phyloP scores from a whole-genome alignment of 2,888 invertebrate genomes.

The Pelosia muscerda region DNA sequence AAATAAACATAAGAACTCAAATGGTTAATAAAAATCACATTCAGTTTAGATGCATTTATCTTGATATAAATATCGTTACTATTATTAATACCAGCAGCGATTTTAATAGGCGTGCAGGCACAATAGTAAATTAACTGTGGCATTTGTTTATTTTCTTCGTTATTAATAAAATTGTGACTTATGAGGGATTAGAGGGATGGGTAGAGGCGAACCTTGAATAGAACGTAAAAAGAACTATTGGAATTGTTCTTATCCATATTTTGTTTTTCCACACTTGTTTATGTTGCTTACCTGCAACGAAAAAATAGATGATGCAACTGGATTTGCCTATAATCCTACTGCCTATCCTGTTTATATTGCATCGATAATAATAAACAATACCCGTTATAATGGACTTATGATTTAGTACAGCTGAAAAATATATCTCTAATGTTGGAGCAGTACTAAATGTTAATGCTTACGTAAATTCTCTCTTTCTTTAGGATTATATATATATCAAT shows the following conservation, averaged over 20 bases:
- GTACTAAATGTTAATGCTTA: neutral
- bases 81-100: conserved; percentile 26
- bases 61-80: conserved; percentile 33
- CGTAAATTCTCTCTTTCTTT: neutral
- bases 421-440: neutral
- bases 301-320: conserved; percentile 1
- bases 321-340: neutral
- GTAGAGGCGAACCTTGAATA: conserved; percentile 63
- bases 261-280: conserved; percentile 24
- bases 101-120: conserved; percentile 44
- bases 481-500: neutral
- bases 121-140: conserved; percentile 61
- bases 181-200: conserved; percentile 61
- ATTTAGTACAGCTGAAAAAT: neutral
- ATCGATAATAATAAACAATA: neutral
- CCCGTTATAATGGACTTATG: neutral
- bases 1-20: conserved; percentile 36
- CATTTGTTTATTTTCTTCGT: conserved; percentile 73
- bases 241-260: conserved; percentile 21
- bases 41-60: conserved; percentile 39
- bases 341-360: neutral
- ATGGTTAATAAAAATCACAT: conserved; percentile 31
- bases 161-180: conserved; percentile 68
- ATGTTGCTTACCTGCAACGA: neutral
- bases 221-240: too few species aligned